Evolutionary conservation across 2,797 vertebrate genomes (phyloP), one percentile per base, ranked within the genome.

Genomic region (Anabas testudineus): DNA sequence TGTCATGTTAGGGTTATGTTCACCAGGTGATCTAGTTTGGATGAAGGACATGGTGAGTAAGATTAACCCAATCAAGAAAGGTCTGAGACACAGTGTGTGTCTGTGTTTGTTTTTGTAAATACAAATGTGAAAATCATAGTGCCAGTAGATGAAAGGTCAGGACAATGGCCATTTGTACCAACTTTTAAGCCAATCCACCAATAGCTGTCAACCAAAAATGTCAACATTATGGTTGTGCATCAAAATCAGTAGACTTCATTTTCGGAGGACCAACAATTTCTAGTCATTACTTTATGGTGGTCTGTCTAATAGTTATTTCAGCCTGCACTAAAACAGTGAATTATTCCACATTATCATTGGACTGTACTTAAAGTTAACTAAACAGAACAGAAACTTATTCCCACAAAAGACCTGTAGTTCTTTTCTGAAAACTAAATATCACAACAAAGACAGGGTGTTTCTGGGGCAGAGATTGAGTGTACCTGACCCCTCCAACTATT

Each of bases 1-100:
- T 72, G 41, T 32, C 16, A 21, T 56, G 43, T 32, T 54, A n/a
- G n/a, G n/a, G 43, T 65, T 54, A 49, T 58, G 3, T 22, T 52
- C 22, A 52, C 13, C 16, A 19, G 48, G 39, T 71, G 3, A 70
- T 69, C 3, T 15, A 15, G 28, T 7, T 30, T 30, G 7, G 28
- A 34, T 34, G 34, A n/a, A n/a, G n/a, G 34, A 12, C 4, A 34
- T 10, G 34, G 34, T 39, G 34, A 36, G 12, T 36, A 36, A 36
- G 3, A 39, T 16, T 16, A 39, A 4, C 5, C 37, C 45, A 19
- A 45, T 49, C 37, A 55, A 21, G 5, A 39, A 3, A 19, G 15
- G 3, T 34, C 9, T 12, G 0, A 30, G 28, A 30, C 5, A 5
- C 5, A 30, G 6, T 30, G 5, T 30, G 28, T 30, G 28, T 7